These are phyloP conservation scores for Takifugu ocellatus DNA, from an alignment of 2,797 vertebrate genomes.

Conservation along the genomic window DNA sequence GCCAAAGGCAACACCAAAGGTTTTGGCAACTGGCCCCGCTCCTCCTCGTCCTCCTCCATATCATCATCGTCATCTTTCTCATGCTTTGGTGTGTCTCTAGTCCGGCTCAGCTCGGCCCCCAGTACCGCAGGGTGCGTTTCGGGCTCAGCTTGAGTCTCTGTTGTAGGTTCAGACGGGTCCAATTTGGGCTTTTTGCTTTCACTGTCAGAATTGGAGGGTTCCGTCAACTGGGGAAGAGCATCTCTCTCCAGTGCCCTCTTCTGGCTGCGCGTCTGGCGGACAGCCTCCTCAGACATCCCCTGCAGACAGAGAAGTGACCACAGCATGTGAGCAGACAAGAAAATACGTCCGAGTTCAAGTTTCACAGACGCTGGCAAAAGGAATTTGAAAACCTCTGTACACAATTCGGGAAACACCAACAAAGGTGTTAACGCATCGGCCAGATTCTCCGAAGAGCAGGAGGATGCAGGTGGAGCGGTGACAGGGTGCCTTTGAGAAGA, in stretches of 20 bases:
- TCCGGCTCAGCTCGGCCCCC: slow-evolving; percentile 31
- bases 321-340: background rate
- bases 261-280: slow-evolving; percentile 93
- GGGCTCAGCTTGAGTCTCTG: slow-evolving; percentile 24
- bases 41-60: slow-evolving; percentile 14
- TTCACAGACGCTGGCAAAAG: background rate
- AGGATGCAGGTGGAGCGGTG: too few species aligned
- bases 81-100: background rate
- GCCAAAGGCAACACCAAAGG: slow-evolving; percentile 44
- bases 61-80: slow-evolving; percentile 21
- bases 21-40: slow-evolving; percentile 26
- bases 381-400: background rate
- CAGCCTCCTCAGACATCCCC: slow-evolving; percentile 91
- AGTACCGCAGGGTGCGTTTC: slow-evolving; percentile 18
- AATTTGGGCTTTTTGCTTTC: slow-evolving; percentile 86
- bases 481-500: too few species aligned
- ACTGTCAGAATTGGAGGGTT: slow-evolving; percentile 71
- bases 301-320: slow-evolving; percentile 30
- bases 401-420: too few species aligned
- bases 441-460: too few species aligned
- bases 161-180: slow-evolving; percentile 69
- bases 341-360: background rate
- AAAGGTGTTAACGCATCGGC: too few species aligned
- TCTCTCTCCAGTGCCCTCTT: slow-evolving; percentile 90
- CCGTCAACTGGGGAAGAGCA: slow-evolving; percentile 68